Evolutionary conservation across 1,140 invertebrate species (phyloP).

Genomic region (Aphidius gifuensis): DNA sequence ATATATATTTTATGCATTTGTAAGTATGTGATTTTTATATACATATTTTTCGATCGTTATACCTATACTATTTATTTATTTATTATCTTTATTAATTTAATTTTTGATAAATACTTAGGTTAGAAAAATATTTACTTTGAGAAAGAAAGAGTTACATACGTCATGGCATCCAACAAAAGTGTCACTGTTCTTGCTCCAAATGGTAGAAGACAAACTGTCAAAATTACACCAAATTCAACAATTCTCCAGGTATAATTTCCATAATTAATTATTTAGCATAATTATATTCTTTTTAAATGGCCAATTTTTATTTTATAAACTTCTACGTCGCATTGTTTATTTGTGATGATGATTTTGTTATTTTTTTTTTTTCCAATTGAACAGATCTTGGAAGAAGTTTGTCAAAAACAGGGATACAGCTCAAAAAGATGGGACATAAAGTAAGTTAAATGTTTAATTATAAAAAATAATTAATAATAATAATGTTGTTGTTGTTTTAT

Average conservation of each 20-base stretch:
- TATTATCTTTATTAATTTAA: background rate
- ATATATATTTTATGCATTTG: no score
- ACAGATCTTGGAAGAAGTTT: constrained; percentile 77
- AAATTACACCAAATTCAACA: constrained; percentile 67
- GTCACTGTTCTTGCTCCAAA: constrained; percentile 66
- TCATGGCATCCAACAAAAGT: constrained; percentile 42
- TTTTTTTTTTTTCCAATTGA: background rate
- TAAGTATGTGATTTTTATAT: no score
- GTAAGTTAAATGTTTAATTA: constrained; percentile 38
- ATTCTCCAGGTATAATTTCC: constrained; percentile 62
- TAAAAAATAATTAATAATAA: background rate
- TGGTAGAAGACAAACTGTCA: constrained; percentile 66
- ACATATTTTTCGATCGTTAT: no score
- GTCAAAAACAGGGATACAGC: constrained; percentile 69
- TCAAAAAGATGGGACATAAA: constrained; percentile 72
- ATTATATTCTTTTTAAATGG: background rate
- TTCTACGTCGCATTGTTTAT: no score
- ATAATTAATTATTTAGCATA: background rate
- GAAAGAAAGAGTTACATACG: background rate
- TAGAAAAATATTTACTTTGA: no score
- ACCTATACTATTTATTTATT: no score
- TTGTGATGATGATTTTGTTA: background rate
- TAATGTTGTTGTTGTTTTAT: constrained; percentile 18
- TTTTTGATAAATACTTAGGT: background rate
- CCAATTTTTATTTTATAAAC: background rate